Percentiles rank a stretch among this genome's conserved stretches.
Conservation (phyloP, 2,113 vertebrate species). For the Tachysurus vachellii region DNA sequence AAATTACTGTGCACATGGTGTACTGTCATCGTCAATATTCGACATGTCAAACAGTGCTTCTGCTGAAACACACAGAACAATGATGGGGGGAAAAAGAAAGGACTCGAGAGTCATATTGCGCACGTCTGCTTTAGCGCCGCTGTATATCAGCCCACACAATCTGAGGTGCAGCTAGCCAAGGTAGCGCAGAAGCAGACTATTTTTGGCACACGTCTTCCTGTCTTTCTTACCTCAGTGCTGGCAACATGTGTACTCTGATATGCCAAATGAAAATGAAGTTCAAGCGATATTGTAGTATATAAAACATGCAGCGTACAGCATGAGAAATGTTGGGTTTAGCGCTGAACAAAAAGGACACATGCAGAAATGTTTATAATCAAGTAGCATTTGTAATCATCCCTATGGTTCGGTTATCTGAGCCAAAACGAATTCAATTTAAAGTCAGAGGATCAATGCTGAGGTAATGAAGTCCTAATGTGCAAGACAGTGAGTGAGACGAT, state of each 20-base stretch:
- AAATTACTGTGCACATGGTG: slow-evolving; percentile 39
- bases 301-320: neutral
- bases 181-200: slow-evolving; percentile 41
- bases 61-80: slow-evolving; percentile 21
- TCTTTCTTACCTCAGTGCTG: slow-evolving; percentile 41
- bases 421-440: neutral
- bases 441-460: neutral
- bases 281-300: neutral
- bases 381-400: neutral
- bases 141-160: slow-evolving; percentile 47
- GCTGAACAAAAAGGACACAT: neutral
- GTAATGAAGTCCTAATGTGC: slow-evolving; percentile 4
- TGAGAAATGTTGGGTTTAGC: neutral
- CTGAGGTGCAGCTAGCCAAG: slow-evolving; percentile 35
- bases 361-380: slow-evolving; percentile 5
- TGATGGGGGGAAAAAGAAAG: slow-evolving; percentile 33
- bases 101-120: slow-evolving; percentile 18
- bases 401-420: neutral
- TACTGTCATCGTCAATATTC: slow-evolving; percentile 35
- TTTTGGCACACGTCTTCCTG: slow-evolving; percentile 51
- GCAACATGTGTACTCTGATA: slow-evolving; percentile 20
- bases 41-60: slow-evolving; percentile 13
- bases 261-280: slow-evolving; percentile 19
- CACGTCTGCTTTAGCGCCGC: slow-evolving; percentile 27
- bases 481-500: neutral